Conservation (phyloP, 2,888 invertebrate species). For the Electrophaes corylata region DNA sequence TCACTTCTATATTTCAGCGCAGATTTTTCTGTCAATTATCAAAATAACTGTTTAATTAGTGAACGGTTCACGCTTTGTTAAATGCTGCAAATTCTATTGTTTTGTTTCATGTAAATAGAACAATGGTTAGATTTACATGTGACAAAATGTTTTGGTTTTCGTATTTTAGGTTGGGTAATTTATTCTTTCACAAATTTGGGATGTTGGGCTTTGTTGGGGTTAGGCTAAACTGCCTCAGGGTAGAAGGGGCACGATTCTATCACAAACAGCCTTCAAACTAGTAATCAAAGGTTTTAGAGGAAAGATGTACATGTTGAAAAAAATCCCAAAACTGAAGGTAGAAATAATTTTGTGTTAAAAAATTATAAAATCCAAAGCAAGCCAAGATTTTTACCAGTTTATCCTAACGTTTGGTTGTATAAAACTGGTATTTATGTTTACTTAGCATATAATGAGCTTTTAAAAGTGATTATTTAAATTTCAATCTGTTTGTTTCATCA, state of each 20-base stretch:
- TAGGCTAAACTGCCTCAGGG: not conserved
- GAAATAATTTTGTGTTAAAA: no score
- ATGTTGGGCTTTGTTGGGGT: not conserved
- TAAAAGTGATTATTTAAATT: no score
- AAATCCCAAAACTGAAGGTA: no score
- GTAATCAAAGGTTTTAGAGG: no score
- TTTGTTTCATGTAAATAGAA: slow-evolving; percentile 11
- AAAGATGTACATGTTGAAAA: no score
- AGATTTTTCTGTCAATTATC: not conserved
- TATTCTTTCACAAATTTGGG: not conserved
- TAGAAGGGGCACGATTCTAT: not conserved
- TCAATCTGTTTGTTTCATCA: no score
- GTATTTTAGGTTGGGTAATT: not conserved
- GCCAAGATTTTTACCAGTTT: no score
- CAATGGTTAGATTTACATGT: slow-evolving; percentile 12
- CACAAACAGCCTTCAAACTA: no score
- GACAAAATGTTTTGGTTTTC: not conserved
- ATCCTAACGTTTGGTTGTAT: no score
- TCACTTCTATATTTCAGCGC: slow-evolving; percentile 5
- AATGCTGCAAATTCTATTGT: slow-evolving; percentile 22
- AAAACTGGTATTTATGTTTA: no score
- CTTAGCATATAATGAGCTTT: no score
- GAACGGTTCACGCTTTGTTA: slow-evolving; percentile 22
- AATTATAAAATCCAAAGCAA: no score
- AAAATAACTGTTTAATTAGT: slow-evolving; percentile 24